A percentile compares a stretch with the other conserved stretches of the same genome.
Conservation (phyloP, 2,113 vertebrate genomes). For the Lepidothrix coronata region DNA sequence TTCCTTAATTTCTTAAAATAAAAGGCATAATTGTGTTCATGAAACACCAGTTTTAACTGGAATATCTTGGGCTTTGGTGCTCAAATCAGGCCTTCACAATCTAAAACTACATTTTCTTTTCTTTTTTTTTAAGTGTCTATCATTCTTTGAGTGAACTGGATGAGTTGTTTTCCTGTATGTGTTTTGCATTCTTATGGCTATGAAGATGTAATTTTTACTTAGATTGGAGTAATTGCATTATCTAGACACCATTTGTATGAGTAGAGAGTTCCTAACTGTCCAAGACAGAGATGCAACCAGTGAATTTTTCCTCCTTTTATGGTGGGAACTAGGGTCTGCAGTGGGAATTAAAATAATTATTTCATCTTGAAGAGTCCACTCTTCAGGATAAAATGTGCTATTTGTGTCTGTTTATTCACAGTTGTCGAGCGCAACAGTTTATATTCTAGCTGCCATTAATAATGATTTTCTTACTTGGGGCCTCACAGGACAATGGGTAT, state of each 20-base stretch:
- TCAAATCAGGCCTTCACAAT: background rate
- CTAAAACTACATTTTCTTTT: background rate
- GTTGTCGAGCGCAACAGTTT: background rate
- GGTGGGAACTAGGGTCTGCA: rapidly evolving
- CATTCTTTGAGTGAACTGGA: background rate
- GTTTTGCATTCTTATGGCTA: background rate
- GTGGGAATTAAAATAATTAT: background rate
- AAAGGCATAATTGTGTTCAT: background rate
- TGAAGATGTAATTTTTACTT: background rate
- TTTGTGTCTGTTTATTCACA: background rate
- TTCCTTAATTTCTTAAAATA: background rate
- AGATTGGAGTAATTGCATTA: background rate
- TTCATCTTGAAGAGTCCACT: background rate
- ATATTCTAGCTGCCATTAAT: background rate
- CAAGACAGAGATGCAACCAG: background rate
- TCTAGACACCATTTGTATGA: background rate
- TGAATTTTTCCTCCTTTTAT: background rate
- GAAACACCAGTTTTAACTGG: background rate
- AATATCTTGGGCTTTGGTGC: background rate
- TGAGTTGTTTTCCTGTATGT: background rate
- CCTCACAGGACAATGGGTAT: background rate
- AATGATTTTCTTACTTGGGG: background rate
- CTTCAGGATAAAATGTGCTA: background rate
- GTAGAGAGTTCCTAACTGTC: background rate
- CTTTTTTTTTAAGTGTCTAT: rapidly evolving